Evolutionary conservation across 1,140 invertebrate species (phyloP).

Genomic region (Copidosoma floridanum): DNA sequence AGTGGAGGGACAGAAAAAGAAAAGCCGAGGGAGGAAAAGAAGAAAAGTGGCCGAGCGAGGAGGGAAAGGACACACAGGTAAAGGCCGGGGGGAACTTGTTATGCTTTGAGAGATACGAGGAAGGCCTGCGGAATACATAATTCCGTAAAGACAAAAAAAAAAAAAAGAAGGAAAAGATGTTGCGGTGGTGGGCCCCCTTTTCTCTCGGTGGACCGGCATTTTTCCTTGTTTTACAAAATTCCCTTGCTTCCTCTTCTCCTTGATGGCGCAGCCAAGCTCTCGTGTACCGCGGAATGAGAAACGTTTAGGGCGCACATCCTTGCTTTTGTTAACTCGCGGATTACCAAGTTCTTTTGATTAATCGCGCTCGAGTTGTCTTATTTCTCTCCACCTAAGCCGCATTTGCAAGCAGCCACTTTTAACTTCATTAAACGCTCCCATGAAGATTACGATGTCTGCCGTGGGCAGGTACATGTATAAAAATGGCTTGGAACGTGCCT

Average conservation of each 20-base stretch:
- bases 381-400: too few species aligned
- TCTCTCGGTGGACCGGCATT: conserved; percentile 51
- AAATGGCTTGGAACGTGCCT: too few species aligned
- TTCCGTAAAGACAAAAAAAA: conserved; percentile 60
- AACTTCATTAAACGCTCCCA: too few species aligned
- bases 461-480: too few species aligned
- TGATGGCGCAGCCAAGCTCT: conserved; percentile 36
- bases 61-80: conserved; percentile 40
- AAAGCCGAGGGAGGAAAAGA: conserved; percentile 4
- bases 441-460: too few species aligned
- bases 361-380: too few species aligned
- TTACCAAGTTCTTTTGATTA: too few species aligned
- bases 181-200: conserved; percentile 57
- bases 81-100: conserved; percentile 58
- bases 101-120: conserved; percentile 59
- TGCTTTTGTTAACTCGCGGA: too few species aligned
- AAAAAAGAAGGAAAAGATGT: too few species aligned
- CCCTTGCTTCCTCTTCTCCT: conserved; percentile 38
- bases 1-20: conserved; percentile 2
- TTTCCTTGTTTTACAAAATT: conserved; percentile 58
- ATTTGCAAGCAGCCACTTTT: too few species aligned
- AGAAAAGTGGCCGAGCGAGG: conserved; percentile 16
- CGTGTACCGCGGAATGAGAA: conserved; percentile 54
- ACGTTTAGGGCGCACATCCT: too few species aligned
- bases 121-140: conserved; percentile 58